These are phyloP conservation scores for Aplysina aerophoba DNA, from an alignment of 37 sponge, comb jelly and placozoan genomes.

Conservation along the genomic window DNA sequence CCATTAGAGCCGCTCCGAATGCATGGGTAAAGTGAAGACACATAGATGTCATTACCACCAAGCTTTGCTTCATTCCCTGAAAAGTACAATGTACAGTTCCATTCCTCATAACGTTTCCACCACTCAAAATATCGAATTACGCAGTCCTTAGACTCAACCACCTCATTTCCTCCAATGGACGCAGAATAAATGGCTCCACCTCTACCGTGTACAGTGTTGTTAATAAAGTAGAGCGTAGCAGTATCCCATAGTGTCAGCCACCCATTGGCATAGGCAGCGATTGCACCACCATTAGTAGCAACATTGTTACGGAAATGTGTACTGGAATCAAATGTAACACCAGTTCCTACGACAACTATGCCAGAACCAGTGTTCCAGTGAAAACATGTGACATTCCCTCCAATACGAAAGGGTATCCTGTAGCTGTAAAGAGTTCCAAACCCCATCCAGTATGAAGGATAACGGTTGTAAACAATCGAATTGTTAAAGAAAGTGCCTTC, in stretches of 20 bases:
- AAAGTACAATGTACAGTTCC: too few species aligned
- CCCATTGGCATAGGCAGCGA: neutral
- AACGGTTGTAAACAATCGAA: neutral
- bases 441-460: neutral
- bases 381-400: neutral
- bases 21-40: too few species aligned
- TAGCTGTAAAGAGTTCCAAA: slow-evolving; percentile 5
- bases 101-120: too few species aligned
- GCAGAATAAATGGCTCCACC: slow-evolving; percentile 1
- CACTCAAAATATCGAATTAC: too few species aligned
- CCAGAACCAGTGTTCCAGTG: neutral
- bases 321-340: neutral
- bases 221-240: neutral
- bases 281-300: slow-evolving; percentile 16
- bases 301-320: neutral
- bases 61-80: too few species aligned
- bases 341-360: neutral
- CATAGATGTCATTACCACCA: too few species aligned
- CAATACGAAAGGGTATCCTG: neutral
- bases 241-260: neutral
- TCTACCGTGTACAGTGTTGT: neutral
- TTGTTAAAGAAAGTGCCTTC: neutral
- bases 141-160: too few species aligned
- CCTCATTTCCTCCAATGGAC: neutral
- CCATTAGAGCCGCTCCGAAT: too few species aligned